These are phyloP conservation scores for Catharus fuscescens DNA, from an alignment of 2,113 vertebrate species.

Conservation along the genomic window DNA sequence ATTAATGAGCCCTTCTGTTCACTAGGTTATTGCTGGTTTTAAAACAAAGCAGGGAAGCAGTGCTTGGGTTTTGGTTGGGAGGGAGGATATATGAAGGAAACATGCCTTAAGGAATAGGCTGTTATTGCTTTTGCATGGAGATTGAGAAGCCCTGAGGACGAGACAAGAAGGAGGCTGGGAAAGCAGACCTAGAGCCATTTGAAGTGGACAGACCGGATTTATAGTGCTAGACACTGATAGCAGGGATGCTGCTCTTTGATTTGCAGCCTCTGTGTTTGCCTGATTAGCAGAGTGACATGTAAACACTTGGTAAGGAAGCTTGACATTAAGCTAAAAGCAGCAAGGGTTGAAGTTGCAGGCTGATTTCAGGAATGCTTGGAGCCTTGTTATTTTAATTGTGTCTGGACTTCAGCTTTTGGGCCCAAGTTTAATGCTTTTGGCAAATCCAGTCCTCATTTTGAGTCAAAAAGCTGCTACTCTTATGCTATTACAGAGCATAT, in stretches of 20 bases:
- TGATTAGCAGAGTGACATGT: slow-evolving; percentile 18
- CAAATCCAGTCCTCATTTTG: not conserved
- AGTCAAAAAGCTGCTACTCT: not conserved
- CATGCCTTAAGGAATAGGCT: not conserved
- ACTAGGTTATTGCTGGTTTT: not conserved
- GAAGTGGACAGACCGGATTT: not conserved
- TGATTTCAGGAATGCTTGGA: not conserved
- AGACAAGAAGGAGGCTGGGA: not conserved
- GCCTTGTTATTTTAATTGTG: slow-evolving; percentile 14
- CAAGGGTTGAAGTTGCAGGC: not conserved
- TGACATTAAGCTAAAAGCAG: slow-evolving; percentile 6
- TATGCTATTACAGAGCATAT: not conserved
- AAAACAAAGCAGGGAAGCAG: slow-evolving; percentile 13
- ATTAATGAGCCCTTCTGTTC: slow-evolving; percentile 4
- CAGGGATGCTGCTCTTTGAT: slow-evolving; percentile 31
- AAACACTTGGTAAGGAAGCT: not conserved
- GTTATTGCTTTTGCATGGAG: not conserved
- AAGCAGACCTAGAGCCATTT: not conserved
- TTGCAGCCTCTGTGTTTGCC: not conserved
- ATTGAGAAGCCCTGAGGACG: not conserved
- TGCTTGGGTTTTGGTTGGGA: not conserved
- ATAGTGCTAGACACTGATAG: not conserved
- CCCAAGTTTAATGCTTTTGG: not conserved
- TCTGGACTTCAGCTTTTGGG: not conserved
- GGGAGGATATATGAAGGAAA: not conserved